Evolutionary conservation across 2,888 invertebrate genomes (phyloP).

Genomic region (Hyposoter dolosus): DNA sequence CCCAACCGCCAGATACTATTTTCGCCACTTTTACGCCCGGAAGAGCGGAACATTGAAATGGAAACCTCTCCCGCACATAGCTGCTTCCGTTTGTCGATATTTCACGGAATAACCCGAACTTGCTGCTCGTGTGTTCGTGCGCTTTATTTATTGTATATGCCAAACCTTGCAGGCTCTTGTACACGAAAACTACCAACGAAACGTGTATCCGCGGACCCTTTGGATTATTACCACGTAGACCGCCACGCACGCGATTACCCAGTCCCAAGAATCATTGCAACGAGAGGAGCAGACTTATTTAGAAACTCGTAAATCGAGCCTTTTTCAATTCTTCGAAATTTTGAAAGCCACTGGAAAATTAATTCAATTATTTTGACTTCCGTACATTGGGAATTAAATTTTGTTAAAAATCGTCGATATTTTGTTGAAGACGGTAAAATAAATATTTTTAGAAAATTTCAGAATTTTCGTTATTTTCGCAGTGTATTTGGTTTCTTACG

Average conservation of each 20-base stretch:
- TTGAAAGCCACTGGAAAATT: neutral
- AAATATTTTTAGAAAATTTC: no score
- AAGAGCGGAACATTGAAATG: slow-evolving; percentile 83
- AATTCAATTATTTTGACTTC: neutral
- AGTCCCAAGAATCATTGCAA: slow-evolving; percentile 16
- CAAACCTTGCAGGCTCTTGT: slow-evolving; percentile 11
- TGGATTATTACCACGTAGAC: slow-evolving; percentile 63
- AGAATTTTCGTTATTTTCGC: no score
- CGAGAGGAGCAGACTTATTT: neutral
- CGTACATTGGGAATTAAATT: no score
- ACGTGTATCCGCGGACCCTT: slow-evolving; percentile 65
- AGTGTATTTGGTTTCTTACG: no score
- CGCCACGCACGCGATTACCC: slow-evolving; percentile 44
- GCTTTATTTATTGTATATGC: slow-evolving; percentile 12
- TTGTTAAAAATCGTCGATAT: no score
- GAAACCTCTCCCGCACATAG: slow-evolving; percentile 74
- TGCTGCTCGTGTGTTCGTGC: slow-evolving; percentile 67
- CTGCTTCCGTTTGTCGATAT: slow-evolving; percentile 79
- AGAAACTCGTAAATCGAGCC: neutral
- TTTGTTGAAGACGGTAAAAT: no score
- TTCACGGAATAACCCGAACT: slow-evolving; percentile 76
- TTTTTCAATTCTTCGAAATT: neutral
- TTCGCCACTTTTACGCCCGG: slow-evolving; percentile 82
- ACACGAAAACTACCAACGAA: slow-evolving; percentile 59
- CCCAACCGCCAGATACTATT: slow-evolving; percentile 73